Percentiles rank a stretch among this genome's conserved stretches.
These are phyloP conservation scores for Ophioninae sp. DNA, from an alignment of 2,888 invertebrate genomes.

Conservation along the genomic window DNA sequence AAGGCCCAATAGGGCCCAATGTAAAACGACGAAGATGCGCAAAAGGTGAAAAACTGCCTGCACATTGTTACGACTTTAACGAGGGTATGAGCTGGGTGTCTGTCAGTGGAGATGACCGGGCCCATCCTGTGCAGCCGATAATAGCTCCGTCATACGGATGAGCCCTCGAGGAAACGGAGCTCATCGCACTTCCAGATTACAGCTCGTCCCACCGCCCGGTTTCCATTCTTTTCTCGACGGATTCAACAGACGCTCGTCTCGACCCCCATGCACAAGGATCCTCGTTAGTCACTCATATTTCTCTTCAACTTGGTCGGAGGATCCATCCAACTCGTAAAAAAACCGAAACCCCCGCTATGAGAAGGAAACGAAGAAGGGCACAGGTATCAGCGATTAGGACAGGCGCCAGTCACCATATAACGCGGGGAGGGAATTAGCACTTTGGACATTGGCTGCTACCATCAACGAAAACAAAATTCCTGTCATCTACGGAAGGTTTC, in stretches of 20 bases:
- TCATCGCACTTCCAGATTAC: constrained; percentile 48
- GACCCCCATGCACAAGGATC: constrained; percentile 37
- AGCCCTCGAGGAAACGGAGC: constrained; percentile 50
- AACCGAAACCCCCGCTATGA: constrained; percentile 49
- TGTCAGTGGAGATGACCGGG: constrained; percentile 47
- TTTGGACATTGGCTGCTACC: constrained; percentile 25
- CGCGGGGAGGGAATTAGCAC: neutral
- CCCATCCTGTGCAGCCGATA: constrained; percentile 56
- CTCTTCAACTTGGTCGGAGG: constrained; percentile 56
- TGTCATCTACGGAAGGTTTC: constrained; percentile 28
- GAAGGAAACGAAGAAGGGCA: constrained; percentile 41
- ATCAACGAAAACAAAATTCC: neutral
- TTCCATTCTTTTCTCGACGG: too few species aligned
- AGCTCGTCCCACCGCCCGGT: neutral
- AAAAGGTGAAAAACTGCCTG: neutral
- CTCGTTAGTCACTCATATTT: constrained; percentile 65
- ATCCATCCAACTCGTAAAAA: constrained; percentile 55
- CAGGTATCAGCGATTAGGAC: constrained; percentile 63
- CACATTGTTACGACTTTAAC: constrained; percentile 54
- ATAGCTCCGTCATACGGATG: constrained; percentile 58
- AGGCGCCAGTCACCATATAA: constrained; percentile 54
- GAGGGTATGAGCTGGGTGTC: constrained; percentile 40
- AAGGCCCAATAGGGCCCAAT: too few species aligned
- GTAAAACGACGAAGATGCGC: neutral
- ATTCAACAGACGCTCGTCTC: constrained; percentile 27